Conservation (phyloP, 2,113 vertebrate species). For the Numenius arquata region DNA sequence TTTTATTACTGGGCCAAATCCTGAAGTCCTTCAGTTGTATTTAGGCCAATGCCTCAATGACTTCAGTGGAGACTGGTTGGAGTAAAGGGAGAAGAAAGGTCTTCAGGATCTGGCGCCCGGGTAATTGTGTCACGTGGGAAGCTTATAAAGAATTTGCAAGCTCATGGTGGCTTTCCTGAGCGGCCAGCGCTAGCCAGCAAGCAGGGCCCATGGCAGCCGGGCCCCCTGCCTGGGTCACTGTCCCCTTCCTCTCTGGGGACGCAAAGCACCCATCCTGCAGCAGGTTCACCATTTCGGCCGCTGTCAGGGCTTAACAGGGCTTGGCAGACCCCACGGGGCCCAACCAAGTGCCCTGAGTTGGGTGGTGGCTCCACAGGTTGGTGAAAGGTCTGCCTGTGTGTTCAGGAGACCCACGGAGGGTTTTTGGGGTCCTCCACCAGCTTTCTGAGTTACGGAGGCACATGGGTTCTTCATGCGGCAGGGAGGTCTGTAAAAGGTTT, state of each 20-base stretch:
- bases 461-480: accelerated
- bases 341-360: accelerated
- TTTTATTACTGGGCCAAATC: constrained; percentile 54
- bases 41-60: background rate
- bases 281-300: accelerated
- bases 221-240: background rate
- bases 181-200: accelerated
- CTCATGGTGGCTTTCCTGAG: background rate
- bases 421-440: background rate
- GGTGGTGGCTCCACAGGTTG: background rate
- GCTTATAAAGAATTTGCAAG: background rate
- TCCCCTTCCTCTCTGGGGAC: background rate
- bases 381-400: background rate
- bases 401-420: accelerated
- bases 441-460: background rate
- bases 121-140: background rate
- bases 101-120: background rate
- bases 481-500: background rate
- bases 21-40: constrained; percentile 17
- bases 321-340: background rate
- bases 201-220: background rate
- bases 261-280: background rate
- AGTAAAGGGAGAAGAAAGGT: constrained; percentile 13
- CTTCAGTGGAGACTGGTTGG: background rate
- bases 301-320: accelerated